Evolutionary conservation across 2,888 invertebrate genomes (phyloP).

Genomic region (Torymus auratus): DNA sequence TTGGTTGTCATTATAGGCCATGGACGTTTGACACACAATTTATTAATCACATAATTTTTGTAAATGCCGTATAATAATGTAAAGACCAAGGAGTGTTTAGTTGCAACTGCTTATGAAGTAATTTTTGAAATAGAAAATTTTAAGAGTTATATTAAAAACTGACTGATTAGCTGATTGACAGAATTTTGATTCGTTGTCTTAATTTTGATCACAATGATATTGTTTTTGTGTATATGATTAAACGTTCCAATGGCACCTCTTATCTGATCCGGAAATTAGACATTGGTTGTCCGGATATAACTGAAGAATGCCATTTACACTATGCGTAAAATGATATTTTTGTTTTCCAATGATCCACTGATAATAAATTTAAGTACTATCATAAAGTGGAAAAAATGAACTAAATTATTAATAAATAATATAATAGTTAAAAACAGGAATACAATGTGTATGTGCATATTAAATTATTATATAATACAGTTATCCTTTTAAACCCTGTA

Average conservation of each 20-base stretch:
- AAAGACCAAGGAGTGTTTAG: not conserved
- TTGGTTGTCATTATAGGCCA: constrained; percentile 15
- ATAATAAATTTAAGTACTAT: too few species aligned
- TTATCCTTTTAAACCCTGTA: not conserved
- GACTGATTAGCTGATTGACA: constrained; percentile 25
- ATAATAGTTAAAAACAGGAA: constrained; percentile 35
- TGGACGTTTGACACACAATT: constrained; percentile 10
- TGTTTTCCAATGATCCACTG: not conserved
- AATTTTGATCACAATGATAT: not conserved
- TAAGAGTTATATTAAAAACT: constrained; percentile 5
- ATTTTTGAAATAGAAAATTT: constrained; percentile 38
- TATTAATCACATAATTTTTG: constrained; percentile 40
- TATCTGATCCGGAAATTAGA: constrained; percentile 13
- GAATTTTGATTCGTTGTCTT: constrained; percentile 16
- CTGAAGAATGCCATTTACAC: constrained; percentile 11
- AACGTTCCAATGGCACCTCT: not conserved
- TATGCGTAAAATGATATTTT: constrained; percentile 11
- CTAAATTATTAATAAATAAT: constrained; percentile 46
- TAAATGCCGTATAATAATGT: constrained; percentile 32
- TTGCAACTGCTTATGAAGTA: constrained; percentile 32
- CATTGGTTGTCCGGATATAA: constrained; percentile 13
- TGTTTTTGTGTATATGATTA: constrained; percentile 10
- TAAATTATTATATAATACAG: constrained; percentile 21
- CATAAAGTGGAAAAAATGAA: too few species aligned
- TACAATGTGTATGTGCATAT: constrained; percentile 5